Conservation (phyloP, 2,113 vertebrate species). For the Lycocorax pyrrhopterus region DNA sequence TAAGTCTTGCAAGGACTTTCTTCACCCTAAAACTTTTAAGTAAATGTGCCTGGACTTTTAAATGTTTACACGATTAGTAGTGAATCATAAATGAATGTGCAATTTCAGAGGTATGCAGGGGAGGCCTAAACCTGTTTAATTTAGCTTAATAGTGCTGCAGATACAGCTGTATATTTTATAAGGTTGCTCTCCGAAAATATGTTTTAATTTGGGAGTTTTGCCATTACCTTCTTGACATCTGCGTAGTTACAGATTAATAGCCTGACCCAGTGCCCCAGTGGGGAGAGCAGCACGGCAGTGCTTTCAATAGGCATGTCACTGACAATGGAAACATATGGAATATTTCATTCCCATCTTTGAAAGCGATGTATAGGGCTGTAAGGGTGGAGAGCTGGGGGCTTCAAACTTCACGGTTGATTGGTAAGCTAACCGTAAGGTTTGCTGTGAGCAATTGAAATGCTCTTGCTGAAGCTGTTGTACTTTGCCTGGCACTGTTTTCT, state of each 20-base stretch:
- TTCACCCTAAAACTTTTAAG: not conserved
- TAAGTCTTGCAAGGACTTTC: not conserved
- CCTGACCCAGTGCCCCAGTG: slow-evolving; percentile 57
- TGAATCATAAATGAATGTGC: slow-evolving; percentile 20
- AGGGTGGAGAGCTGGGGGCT: slow-evolving; percentile 14
- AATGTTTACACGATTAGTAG: not conserved
- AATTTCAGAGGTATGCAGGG: not conserved
- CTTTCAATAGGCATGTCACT: slow-evolving; percentile 59
- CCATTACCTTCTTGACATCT: slow-evolving; percentile 61
- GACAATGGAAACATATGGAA: slow-evolving; percentile 68
- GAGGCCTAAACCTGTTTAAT: slow-evolving; percentile 23
- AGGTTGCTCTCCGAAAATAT: not conserved
- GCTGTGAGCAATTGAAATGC: not conserved
- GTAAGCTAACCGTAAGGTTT: not conserved
- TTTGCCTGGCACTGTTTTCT: not conserved
- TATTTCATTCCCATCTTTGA: slow-evolving; percentile 55
- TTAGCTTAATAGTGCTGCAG: not conserved
- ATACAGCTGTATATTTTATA: slow-evolving; percentile 35
- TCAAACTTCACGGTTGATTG: not conserved
- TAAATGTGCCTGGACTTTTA: not conserved
- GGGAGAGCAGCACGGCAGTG: slow-evolving; percentile 42
- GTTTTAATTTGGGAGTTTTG: slow-evolving; percentile 41
- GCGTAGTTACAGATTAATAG: slow-evolving; percentile 60
- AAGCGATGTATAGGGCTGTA: not conserved
- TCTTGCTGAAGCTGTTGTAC: not conserved